These are phyloP conservation scores for Tapirus terrestris DNA, from an alignment of 2,113 vertebrate species.

Conservation along the genomic window DNA sequence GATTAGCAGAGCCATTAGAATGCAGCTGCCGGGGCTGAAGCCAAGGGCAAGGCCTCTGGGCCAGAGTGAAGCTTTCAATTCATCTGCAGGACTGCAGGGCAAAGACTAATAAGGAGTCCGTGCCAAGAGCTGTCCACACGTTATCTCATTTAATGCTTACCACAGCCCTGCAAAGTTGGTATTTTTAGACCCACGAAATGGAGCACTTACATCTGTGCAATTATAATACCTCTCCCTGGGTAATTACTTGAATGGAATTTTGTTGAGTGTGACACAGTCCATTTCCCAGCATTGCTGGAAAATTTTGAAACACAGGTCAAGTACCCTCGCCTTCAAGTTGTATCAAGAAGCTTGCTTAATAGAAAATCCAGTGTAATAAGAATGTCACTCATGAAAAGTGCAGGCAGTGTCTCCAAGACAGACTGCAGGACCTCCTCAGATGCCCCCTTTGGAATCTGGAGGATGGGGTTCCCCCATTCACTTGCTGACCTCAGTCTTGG, in stretches of 20 bases:
- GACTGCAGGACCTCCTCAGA: too few relatives aligned
- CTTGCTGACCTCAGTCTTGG: neutral
- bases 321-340: neutral
- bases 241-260: neutral
- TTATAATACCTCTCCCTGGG: neutral
- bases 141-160: neutral
- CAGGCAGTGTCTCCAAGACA: neutral
- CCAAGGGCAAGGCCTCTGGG: neutral
- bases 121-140: neutral
- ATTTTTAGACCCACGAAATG: slow-evolving; percentile 10
- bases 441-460: neutral
- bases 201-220: neutral
- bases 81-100: neutral
- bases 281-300: slow-evolving; percentile 46
- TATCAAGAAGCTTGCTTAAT: neutral
- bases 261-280: neutral
- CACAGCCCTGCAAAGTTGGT: neutral
- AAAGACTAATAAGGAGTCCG: neutral
- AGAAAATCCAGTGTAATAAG: neutral
- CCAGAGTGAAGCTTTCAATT: neutral
- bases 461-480: too few relatives aligned
- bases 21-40: neutral
- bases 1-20: neutral
- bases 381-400: accelerated
- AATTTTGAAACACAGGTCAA: neutral